Conservation (phyloP, 2,113 vertebrate genomes). For the Cromileptes altivelis region DNA sequence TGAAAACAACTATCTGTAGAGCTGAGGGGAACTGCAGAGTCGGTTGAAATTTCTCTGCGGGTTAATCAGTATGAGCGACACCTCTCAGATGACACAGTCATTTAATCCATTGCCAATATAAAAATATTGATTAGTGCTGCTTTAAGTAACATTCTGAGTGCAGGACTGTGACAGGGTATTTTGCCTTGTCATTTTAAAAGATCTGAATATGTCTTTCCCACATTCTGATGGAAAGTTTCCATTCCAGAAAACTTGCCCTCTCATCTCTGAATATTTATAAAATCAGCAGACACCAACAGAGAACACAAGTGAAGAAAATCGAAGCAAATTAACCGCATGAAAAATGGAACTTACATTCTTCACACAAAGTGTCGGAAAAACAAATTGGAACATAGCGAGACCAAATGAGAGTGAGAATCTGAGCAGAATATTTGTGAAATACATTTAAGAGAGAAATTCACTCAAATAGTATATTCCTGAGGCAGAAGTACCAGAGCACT, state of each 20-base stretch:
- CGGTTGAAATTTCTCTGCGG: neutral
- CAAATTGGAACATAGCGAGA: neutral
- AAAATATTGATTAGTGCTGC: neutral
- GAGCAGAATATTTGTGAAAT: constrained; percentile 38
- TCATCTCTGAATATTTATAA: neutral
- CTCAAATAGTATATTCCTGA: constrained; percentile 43
- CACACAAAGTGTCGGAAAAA: neutral
- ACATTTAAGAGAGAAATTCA: constrained; percentile 21
- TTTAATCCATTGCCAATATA: neutral
- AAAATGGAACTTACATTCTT: neutral
- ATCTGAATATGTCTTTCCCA: neutral
- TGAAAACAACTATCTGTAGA: neutral
- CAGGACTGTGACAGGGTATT: neutral
- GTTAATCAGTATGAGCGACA: neutral
- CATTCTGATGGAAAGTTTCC: neutral
- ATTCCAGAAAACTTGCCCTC: neutral
- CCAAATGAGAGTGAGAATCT: constrained; percentile 12
- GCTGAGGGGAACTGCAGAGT: neutral
- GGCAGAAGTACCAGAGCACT: constrained; percentile 40
- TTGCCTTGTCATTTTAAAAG: neutral
- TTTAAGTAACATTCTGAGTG: neutral
- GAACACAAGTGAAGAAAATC: neutral
- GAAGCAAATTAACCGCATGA: neutral
- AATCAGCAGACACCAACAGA: neutral
- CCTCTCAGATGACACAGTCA: constrained; percentile 1